A percentile compares a stretch with the other conserved stretches of the same genome.
These are phyloP conservation scores for Ranitomeya imitator DNA, from an alignment of 2,113 vertebrate species.

Conservation along the genomic window DNA sequence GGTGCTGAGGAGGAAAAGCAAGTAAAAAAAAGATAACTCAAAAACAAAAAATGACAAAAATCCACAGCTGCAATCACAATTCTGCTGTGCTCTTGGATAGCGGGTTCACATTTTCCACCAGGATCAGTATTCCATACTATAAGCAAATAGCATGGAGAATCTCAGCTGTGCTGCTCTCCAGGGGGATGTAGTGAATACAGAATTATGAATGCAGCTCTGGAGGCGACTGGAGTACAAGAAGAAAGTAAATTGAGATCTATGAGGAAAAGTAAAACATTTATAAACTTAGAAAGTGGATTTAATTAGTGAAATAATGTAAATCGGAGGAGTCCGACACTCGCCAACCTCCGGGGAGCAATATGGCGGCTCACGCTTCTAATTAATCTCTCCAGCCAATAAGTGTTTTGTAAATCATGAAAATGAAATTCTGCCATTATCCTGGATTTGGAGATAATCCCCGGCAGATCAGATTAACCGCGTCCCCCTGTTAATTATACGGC, in stretches of 20 bases:
- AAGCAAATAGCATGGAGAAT: background rate
- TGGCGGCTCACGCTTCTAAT: background rate
- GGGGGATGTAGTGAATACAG: background rate
- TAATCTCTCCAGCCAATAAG: background rate
- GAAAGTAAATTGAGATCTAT: too few species aligned
- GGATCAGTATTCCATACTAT: too few species aligned
- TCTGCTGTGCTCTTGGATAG: background rate
- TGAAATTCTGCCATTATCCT: background rate
- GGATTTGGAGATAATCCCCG: conserved; percentile 14
- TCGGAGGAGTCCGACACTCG: background rate
- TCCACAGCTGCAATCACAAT: background rate
- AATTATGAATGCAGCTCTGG: background rate
- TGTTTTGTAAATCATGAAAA: background rate
- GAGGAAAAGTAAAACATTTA: too few species aligned
- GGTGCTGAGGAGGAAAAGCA: conserved; percentile 55
- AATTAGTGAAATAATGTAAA: background rate
- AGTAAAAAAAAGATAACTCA: background rate
- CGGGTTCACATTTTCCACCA: too few species aligned
- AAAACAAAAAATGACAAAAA: background rate
- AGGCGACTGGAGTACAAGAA: background rate
- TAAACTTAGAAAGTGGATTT: too few species aligned
- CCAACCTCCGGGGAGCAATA: background rate
- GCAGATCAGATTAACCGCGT: background rate
- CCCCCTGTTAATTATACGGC: background rate
- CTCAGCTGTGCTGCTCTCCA: background rate